These are phyloP conservation scores for Mesocricetus auratus DNA, from an alignment of 2,113 vertebrate genomes.

Conservation along the genomic window DNA sequence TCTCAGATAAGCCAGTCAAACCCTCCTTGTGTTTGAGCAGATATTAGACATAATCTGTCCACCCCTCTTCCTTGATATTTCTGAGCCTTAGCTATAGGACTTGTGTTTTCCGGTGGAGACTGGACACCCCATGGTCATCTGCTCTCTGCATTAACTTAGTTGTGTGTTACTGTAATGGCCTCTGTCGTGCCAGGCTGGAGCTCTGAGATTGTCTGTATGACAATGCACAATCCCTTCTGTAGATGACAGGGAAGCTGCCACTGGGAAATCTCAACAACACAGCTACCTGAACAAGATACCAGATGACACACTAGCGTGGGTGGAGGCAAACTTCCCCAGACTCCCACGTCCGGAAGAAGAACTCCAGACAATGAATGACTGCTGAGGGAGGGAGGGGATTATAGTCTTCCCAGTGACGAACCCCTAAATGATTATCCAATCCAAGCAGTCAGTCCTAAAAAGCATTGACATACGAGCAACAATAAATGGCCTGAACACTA, in stretches of 20 bases:
- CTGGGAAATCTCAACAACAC: background rate
- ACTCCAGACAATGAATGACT: background rate
- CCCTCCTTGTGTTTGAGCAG: background rate
- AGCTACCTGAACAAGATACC: background rate
- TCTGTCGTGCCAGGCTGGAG: background rate
- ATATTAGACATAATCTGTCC: background rate
- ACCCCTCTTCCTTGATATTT: background rate
- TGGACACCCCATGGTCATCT: background rate
- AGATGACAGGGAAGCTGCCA: background rate
- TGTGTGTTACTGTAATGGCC: background rate
- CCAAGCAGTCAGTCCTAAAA: background rate
- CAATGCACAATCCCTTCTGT: background rate
- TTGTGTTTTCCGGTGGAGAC: background rate
- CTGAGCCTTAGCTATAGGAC: background rate
- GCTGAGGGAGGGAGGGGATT: background rate
- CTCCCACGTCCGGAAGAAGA: background rate
- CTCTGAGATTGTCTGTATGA: background rate
- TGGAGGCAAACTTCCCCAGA: too few species aligned
- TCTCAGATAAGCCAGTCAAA: background rate
- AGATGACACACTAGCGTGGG: rapidly evolving
- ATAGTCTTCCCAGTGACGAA: background rate
- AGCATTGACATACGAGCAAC: background rate
- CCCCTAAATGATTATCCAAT: background rate
- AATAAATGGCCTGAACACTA: background rate
- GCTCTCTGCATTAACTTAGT: background rate